Percentiles rank a stretch among this genome's conserved stretches.
Evolutionary conservation across 2,113 vertebrate genomes (phyloP).

Genomic region (Cynocephalus volans): DNA sequence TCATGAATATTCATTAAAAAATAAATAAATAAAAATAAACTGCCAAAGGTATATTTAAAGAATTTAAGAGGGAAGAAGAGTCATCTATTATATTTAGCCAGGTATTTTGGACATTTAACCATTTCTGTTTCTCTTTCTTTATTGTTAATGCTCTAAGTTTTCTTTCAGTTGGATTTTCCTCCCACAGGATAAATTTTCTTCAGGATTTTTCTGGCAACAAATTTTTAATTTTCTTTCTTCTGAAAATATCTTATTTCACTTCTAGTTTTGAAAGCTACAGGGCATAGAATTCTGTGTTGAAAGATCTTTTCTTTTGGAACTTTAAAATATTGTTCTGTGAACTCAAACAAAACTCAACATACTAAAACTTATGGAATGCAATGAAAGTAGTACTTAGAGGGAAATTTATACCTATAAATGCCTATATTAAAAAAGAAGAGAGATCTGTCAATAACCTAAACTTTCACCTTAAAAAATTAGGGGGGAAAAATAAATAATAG

Average conservation of each 20-base stretch:
- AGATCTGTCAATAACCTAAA: neutral
- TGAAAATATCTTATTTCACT: neutral
- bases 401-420: neutral
- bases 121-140: neutral
- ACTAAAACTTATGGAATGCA: neutral
- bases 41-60: neutral
- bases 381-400: neutral
- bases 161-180: neutral
- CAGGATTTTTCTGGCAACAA: neutral
- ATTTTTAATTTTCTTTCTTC: neutral
- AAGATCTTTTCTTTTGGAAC: neutral
- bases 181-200: neutral
- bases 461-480: neutral
- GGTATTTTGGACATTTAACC: neutral
- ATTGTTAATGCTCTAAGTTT: conserved; percentile 17
- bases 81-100: neutral
- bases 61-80: neutral
- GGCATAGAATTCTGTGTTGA: neutral
- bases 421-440: neutral
- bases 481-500: neutral
- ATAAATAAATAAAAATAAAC: no score
- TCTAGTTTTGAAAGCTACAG: neutral
- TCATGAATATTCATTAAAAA: no score
- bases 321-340: neutral
- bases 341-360: neutral